Evolutionary conservation across 2,113 vertebrate species (phyloP).

Genomic region (Pelecanus crispus): DNA sequence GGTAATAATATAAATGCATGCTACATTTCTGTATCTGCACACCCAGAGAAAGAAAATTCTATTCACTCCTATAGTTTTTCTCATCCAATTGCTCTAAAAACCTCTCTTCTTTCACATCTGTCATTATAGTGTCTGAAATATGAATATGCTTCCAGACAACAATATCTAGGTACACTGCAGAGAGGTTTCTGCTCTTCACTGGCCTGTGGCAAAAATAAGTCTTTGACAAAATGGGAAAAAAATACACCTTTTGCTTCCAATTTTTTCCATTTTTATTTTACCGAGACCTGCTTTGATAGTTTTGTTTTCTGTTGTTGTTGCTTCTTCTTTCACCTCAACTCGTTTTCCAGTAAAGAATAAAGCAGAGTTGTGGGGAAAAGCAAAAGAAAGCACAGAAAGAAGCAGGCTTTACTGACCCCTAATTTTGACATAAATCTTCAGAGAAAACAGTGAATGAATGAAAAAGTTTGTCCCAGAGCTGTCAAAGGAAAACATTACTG

Average conservation of each 20-base stretch:
- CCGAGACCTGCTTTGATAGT: not conserved
- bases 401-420: not conserved
- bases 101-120: not conserved
- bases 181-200: not conserved
- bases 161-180: not conserved
- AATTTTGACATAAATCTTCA: conserved; percentile 5
- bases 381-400: not conserved
- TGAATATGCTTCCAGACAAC: not conserved
- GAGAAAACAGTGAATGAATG: not conserved
- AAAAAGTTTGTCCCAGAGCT: not conserved
- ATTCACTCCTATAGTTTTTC: not conserved
- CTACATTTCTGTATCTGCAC: not conserved
- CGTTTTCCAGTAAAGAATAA: not conserved
- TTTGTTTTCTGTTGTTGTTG: not conserved
- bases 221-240: not conserved
- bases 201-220: not conserved
- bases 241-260: not conserved
- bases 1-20: not conserved
- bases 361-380: not conserved
- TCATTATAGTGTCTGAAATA: not conserved
- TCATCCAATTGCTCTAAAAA: not conserved
- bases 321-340: not conserved
- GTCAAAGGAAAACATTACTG: not conserved
- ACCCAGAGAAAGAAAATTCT: not conserved
- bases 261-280: not conserved